phyloP scores from a whole-genome alignment of 2,113 vertebrate genomes.

The Callorhinus ursinus region DNA sequence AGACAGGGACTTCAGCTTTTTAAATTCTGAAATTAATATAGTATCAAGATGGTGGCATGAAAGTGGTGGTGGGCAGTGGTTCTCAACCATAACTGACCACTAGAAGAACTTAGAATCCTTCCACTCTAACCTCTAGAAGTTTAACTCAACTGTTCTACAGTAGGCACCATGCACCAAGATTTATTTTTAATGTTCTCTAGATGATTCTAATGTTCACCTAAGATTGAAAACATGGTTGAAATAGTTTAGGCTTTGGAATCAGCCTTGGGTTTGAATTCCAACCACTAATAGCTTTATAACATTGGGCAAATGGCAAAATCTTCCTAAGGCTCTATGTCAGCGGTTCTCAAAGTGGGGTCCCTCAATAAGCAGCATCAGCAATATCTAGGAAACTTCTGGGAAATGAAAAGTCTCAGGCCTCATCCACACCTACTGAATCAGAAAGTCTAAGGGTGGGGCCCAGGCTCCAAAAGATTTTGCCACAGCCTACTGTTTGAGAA shows the following conservation, averaged over 20 bases:
- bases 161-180: not conserved
- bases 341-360: not conserved
- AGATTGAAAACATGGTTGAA: not conserved
- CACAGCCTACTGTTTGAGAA: not conserved
- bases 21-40: conserved; percentile 13
- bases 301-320: not conserved
- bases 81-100: not conserved
- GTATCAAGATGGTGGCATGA: not conserved
- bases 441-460: not conserved
- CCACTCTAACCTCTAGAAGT: not conserved
- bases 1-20: not conserved
- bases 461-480: not conserved
- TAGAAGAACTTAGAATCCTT: not conserved
- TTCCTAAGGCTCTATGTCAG: not conserved
- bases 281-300: not conserved
- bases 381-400: not conserved
- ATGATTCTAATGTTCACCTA: not conserved
- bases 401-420: not conserved
- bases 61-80: not conserved
- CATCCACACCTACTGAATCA: not conserved
- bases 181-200: not conserved
- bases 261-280: not conserved
- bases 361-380: not conserved
- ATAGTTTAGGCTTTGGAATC: not conserved
- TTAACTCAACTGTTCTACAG: not conserved